phyloP scores from a whole-genome alignment of 2,797 vertebrate species.

The Sebastes nivosus region DNA sequence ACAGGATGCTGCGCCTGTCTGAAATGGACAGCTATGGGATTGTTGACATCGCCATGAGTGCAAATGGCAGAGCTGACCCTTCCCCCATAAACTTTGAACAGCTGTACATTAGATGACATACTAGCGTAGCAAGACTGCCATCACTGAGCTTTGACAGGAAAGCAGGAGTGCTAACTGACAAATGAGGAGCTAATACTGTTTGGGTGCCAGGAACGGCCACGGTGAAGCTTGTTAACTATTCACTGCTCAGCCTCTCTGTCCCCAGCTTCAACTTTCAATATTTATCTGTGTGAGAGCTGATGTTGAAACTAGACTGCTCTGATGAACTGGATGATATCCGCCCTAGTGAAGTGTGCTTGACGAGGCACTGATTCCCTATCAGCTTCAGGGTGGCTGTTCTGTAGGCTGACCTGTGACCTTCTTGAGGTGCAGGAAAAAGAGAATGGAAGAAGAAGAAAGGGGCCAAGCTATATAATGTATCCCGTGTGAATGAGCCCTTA shows the following conservation, averaged over 20 bases:
- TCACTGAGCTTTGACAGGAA: background rate
- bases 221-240: background rate
- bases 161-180: background rate
- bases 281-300: slow-evolving; percentile 2
- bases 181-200: background rate
- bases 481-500: background rate
- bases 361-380: background rate
- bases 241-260: background rate
- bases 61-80: background rate
- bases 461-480: background rate
- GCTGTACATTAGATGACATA: background rate
- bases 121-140: background rate
- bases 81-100: slow-evolving; percentile 4
- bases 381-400: background rate
- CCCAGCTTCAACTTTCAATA: background rate
- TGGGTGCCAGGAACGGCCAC: background rate
- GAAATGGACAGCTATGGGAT: background rate
- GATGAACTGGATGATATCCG: background rate
- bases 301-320: background rate
- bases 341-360: background rate
- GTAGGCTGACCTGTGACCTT: background rate
- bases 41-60: background rate
- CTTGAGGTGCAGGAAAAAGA: background rate
- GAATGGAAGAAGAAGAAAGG: background rate
- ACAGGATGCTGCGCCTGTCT: background rate